Evolutionary conservation across 2,888 invertebrate genomes (phyloP), one percentile per base, ranked within the genome.

Genomic region (Drosophila rubida): DNA sequence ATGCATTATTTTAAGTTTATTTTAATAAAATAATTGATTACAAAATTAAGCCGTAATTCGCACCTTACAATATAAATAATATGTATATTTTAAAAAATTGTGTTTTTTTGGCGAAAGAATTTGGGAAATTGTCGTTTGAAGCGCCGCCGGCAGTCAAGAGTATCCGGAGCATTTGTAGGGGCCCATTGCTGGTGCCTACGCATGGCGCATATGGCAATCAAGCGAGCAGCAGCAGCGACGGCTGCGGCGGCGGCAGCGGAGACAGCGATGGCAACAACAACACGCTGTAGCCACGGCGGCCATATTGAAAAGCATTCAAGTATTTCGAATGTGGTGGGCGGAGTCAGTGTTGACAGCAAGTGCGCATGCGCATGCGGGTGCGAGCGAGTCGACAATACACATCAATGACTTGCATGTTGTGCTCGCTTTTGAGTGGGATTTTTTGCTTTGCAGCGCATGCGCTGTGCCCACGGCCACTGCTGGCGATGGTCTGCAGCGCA

Each of bases 271-370:
- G 57, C 46, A 61, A 42, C 55, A 69, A 41, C 68, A 69, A 39
- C 57, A 48, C 45, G 63, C 51, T 61, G 37, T 53, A 46, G 50
- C 51, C 45, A 51, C 69, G 78, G 84, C 90, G 88, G 91, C 91
- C 91, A 91, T 91, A 85, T 91, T 91, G 91, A 89, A 91, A 90
- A 85, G 90, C 90, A 91, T 73, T 91, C 85, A 90, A 90, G 88
- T 91, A 90, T 90, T 91, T 89, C 90, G 89, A 90, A 90, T 82
- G 69, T 54, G 53, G 89, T 84, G 75, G 92, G 92, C 90, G 92
- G 91, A 90, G 90, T 78, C 82, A 75, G 51, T 45, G 51, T 39
- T 48, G 58, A 49, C 62, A 64, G 60, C 75, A 75, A 75, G 60
- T 68, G 75, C 76, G 74, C 69, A 60, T 69, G 74, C 70, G 74